A percentile compares a stretch with the other conserved stretches of the same genome.
Conservation (phyloP, 2,113 vertebrate species). For the Myocastor coypus region DNA sequence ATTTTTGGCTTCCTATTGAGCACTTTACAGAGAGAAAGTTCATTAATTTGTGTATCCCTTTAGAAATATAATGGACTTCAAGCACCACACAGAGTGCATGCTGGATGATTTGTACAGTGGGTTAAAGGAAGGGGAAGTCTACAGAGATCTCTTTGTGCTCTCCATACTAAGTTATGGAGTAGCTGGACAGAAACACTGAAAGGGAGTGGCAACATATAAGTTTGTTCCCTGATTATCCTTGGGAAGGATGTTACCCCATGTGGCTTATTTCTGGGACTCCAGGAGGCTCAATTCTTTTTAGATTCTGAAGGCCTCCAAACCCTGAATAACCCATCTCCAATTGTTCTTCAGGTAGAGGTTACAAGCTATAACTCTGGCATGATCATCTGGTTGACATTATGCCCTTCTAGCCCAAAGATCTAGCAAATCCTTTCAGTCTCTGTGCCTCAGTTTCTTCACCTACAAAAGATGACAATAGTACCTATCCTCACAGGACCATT, state of each 20-base stretch:
- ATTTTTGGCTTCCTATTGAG: not conserved
- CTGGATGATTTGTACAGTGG: not conserved
- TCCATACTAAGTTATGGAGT: not conserved
- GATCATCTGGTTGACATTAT: not conserved
- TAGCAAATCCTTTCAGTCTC: not conserved
- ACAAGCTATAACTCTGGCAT: not conserved
- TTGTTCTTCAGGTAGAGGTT: not conserved
- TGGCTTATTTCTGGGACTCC: not conserved
- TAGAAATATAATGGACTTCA: not conserved
- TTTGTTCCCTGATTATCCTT: not conserved
- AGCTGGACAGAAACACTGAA: not conserved
- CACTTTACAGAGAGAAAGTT: slow-evolving; percentile 17
- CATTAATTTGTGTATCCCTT: not conserved
- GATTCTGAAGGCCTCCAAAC: not conserved
- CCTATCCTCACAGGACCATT: rapidly evolving
- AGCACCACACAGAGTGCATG: not conserved
- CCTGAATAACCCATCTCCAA: slow-evolving; percentile 20
- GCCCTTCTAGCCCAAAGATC: not conserved
- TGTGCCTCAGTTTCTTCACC: not conserved
- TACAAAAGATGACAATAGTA: not conserved
- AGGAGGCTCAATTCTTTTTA: not conserved
- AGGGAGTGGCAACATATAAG: not conserved
- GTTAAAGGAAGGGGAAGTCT: not conserved
- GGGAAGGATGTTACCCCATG: not conserved
- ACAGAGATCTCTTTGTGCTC: not conserved